Base-by-base conservation (phyloP, 2,888 invertebrate genomes). In the Oasisia sp. region DNA sequence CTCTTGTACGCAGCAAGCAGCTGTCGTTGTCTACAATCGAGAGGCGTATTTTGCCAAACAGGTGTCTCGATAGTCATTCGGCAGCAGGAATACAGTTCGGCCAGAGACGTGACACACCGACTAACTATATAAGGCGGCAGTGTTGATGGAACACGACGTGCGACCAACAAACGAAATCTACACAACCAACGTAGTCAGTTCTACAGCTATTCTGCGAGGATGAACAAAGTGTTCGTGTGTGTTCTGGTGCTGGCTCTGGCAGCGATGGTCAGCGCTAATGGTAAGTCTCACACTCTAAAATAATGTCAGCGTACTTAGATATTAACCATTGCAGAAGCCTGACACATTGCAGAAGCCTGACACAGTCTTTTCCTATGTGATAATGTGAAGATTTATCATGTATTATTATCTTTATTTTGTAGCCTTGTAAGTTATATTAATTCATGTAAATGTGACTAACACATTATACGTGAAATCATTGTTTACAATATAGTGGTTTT, bases 181-280 rank as follows among this genome's bases (percentile, higher is more conserved):
- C 19, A 74, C 74, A 27, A 74, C 27, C 74, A 74, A 74, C 19
- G 27, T 27, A 7, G 74, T 27, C 19, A 19, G 27, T 5, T 27
- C 7, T 27, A 27, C 74, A 74, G 27, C 74, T 74, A 19, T 74
- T 14, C 27, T 27, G 74, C n/a, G 27, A 74, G 4, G 27, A 74
- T 74, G 74, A 74, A 74, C n/a, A 74, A 74, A 74, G 27, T 74
- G 74, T 74, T 74, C 74, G 74, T 74, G 27, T 74, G 74, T 74
- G 27, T 74, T 74, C 27, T 74, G 14, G 27, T 74, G 74, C 1
- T 50, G 50, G 50, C 50, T 50, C 50, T 50, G 50, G 50, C 50
- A 8, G 50, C 50, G 50, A 50, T 50, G 50, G 50, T 50, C 50
- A 50, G 50, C 9, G 50, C 50, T 50, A 50, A 50, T 14, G 50